phyloP scores from a whole-genome alignment of 2,888 invertebrate species.

The Caenorhabditis virilis region DNA sequence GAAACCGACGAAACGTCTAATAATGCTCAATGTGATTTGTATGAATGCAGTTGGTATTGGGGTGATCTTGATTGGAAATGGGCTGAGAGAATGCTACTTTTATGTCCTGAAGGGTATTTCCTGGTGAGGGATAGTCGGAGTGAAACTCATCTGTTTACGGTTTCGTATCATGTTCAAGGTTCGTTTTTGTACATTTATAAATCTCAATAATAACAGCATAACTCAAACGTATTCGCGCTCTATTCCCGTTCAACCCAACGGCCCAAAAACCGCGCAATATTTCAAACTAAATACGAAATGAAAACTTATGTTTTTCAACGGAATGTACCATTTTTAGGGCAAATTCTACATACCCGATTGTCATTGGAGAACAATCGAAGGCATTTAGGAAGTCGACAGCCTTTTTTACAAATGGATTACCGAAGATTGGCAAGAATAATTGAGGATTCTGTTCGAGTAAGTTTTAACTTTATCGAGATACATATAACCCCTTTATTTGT shows the following conservation, averaged over 20 bases:
- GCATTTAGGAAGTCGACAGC: constrained; percentile 20
- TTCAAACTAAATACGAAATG: too few relatives aligned
- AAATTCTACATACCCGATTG: constrained; percentile 30
- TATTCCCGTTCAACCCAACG: too few relatives aligned
- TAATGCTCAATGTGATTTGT: constrained; percentile 1
- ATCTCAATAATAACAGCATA: too few relatives aligned
- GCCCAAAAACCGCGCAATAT: too few relatives aligned
- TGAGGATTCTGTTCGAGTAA: constrained; percentile 19
- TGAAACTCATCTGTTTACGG: constrained; percentile 41
- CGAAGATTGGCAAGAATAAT: constrained; percentile 17
- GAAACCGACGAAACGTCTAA: too few relatives aligned
- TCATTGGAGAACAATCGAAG: constrained; percentile 18
- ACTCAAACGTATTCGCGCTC: too few relatives aligned
- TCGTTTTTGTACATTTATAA: not conserved
- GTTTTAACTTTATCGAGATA: not conserved
- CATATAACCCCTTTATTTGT: not conserved
- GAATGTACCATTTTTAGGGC: constrained; percentile 21
- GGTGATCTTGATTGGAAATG: constrained; percentile 79
- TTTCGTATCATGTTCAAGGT: constrained; percentile 38
- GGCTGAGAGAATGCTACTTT: constrained; percentile 73
- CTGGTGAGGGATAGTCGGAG: constrained; percentile 56
- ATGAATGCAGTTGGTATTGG: constrained; percentile 74
- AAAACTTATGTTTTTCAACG: too few relatives aligned
- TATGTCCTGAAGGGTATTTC: constrained; percentile 54
- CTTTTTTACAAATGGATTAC: constrained; percentile 24